phyloP scores from a whole-genome alignment of 1,140 invertebrate genomes.

The Papilio glaucus region DNA sequence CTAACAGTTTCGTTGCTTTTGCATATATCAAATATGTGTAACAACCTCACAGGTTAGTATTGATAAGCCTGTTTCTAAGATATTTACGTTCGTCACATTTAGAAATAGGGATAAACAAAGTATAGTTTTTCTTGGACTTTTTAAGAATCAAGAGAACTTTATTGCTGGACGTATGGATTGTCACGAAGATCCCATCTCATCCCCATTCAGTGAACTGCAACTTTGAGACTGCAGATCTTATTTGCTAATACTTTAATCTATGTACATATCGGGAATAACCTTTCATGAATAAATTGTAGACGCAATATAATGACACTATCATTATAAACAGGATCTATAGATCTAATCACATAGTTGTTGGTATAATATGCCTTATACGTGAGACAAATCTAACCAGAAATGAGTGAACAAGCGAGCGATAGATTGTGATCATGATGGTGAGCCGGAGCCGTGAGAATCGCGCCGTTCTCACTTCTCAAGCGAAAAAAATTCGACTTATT shows the following conservation, averaged over 20 bases:
- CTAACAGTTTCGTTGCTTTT: too few relatives aligned
- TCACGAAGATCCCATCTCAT: too few relatives aligned
- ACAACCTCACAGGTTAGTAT: too few relatives aligned
- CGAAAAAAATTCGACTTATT: slow-evolving; percentile 54
- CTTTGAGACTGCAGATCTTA: too few relatives aligned
- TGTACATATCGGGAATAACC: background rate
- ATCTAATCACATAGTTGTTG: slow-evolving; percentile 7
- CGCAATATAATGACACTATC: slow-evolving; percentile 3
- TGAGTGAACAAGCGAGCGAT: slow-evolving; percentile 29
- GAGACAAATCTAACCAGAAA: slow-evolving; percentile 36
- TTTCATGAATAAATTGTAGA: background rate
- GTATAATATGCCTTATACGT: slow-evolving; percentile 39
- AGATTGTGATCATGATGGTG: slow-evolving; percentile 44
- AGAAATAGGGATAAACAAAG: too few relatives aligned
- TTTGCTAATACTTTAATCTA: background rate
- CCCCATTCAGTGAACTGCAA: too few relatives aligned
- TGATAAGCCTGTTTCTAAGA: too few relatives aligned
- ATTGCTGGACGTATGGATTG: too few relatives aligned
- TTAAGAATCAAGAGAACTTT: too few relatives aligned
- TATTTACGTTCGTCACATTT: too few relatives aligned
- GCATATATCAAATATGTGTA: too few relatives aligned
- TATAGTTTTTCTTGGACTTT: too few relatives aligned
- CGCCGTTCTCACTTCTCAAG: slow-evolving; percentile 51
- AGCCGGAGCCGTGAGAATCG: slow-evolving; percentile 58
- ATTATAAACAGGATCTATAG: slow-evolving; percentile 14